Evolutionary conservation across 2,797 vertebrate genomes (phyloP), one percentile per base, ranked within the genome.

Genomic region (Mormyrops boulengeri): DNA sequence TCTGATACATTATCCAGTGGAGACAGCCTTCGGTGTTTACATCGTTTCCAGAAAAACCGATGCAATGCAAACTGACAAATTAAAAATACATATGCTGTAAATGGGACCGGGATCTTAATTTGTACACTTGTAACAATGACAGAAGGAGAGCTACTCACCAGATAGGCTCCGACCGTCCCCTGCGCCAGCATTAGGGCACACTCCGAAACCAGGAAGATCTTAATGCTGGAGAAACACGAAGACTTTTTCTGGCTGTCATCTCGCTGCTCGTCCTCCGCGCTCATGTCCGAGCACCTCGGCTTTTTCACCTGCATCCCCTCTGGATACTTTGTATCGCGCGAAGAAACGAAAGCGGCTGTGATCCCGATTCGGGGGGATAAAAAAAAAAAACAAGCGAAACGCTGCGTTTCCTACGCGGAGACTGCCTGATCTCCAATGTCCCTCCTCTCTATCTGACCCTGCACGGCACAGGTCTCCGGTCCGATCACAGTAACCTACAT

Each of bases 171-270:
- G 77, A 99, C 98, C 4, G 98, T 99, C 93, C 98, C 98, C 94
- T 99, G 98, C 11, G 98, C 98, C 96, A 99, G 93, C 98, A 99
- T 98, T 91, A 99, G 95, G 19, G 98, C 98, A 93, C 98, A 99
- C 95, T 99, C 98, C 91, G 98, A 97, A 92, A 99, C 95, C 92
- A 99, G 92, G 94, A 99, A 99, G 92, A 99, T 97, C 95, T 98
- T 99, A 95, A 99, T 99, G 94, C 97, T 99, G 90, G 97, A 97
- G 95, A 99, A 99, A 93, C 97, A 98, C 26, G 97, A 98, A n/a
- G 95, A 93, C 92, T 96, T 97, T 94, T 96, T 97, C 57, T 94
- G 95, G 89, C 92, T 95, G 90, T 95, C 95, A 92, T 96, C 96
- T 93, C 92, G 94, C 55, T 96, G 95, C 91, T 94, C 95, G 94